These are phyloP conservation scores for Ennomos erosarius DNA, from an alignment of 2,888 invertebrate species.

Conservation along the genomic window DNA sequence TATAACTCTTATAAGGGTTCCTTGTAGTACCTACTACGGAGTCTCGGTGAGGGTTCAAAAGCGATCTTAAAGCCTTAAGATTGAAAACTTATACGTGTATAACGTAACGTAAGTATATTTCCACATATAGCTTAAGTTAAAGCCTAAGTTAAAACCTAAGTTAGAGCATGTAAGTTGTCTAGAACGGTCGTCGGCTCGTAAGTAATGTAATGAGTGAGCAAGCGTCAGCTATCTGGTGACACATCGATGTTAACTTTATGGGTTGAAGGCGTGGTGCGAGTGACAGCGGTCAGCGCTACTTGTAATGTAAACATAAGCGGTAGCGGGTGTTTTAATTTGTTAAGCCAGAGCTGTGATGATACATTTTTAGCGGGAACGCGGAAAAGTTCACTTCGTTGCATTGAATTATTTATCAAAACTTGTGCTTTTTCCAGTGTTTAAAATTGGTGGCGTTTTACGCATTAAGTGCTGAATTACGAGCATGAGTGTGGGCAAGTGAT, in stretches of 20 bases:
- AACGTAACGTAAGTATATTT: not conserved
- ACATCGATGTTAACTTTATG: conserved; percentile 54
- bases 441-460: no score
- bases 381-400: no score
- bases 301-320: conserved; percentile 24
- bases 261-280: conserved; percentile 34
- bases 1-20: no score
- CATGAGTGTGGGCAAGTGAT: no score
- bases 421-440: no score
- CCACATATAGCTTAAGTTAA: conserved; percentile 10
- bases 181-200: conserved; percentile 51
- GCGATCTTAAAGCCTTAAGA: no score
- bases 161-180: conserved; percentile 44
- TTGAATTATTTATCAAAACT: no score
- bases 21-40: no score
- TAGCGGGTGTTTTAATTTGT: no score
- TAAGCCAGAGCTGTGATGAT: no score
- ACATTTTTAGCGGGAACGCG: no score
- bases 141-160: conserved; percentile 18
- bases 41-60: not conserved
- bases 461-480: no score
- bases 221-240: conserved; percentile 55
- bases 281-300: conserved; percentile 32
- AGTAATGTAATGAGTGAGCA: conserved; percentile 57
- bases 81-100: not conserved